Evolutionary conservation across 1,140 invertebrate genomes (phyloP), one percentile per base, ranked within the genome.

Genomic region (Zaprionus davidi): DNA sequence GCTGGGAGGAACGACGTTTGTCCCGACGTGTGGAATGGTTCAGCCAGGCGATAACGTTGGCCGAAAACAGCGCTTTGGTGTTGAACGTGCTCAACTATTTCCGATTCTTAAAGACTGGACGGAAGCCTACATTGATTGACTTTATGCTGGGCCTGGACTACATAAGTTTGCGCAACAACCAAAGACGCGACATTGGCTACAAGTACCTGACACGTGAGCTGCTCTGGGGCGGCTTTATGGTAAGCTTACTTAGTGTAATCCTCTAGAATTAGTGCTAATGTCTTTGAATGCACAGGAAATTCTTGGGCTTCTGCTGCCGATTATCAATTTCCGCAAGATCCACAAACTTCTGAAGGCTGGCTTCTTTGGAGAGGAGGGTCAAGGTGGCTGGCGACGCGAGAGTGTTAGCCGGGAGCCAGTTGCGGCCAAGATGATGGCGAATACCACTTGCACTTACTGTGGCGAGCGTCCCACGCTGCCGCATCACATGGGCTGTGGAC

Each of bases 141-240:
- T 94, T 93, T 74, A 79, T 95, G 36, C 79, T 95, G 24, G 64
- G 94, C 85, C 44, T 94, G 90, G 85, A 93, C 92, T 93, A 93
- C 91, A 85, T 93, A 73, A 85, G 94, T 87, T 68, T 94, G 92
- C 65, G 93, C 90, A 79, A 91, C 86, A 81, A 93, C 88, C 78
- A 93, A 86, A 81, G 93, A 91, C 86, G 94, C 92, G 91, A 93
- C 92, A 81, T 94, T 82, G 93, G 95, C 85, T 94, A 95, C 93
- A 88, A 94, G 91, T 93, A 93, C 74, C 95, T 95, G 93, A 95
- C 95, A 15, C 92, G 95, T 68, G 95, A 96, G 92, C 77, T 96
- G 36, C 88, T 96, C 13, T 96, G 95, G 95, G 94, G 95, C 86
- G 95, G 95, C 79, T 95, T 95, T 87, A 95, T 95, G 92, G 95